Conservation (phyloP, 2,888 invertebrate genomes). For the Epirrhoe tristata region DNA sequence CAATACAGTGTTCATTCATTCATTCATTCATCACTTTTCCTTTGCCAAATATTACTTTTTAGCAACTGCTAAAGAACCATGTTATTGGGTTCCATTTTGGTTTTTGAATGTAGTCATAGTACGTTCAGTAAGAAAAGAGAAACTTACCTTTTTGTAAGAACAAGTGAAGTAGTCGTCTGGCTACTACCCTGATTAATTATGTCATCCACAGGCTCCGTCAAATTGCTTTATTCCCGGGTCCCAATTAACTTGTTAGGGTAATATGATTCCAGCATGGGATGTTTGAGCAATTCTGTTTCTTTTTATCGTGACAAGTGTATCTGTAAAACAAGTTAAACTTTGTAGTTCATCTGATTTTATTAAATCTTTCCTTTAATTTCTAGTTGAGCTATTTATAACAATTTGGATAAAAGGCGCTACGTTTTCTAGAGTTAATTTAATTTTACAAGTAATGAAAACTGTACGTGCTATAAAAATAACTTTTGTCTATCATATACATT, state of each 20-base stretch:
- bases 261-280: constrained; percentile 9
- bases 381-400: too few species aligned
- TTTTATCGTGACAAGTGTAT: neutral
- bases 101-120: neutral
- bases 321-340: neutral
- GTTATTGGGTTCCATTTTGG: neutral
- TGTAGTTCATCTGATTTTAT: neutral
- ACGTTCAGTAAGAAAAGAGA: constrained; percentile 7
- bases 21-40: too few species aligned
- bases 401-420: too few species aligned
- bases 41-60: too few species aligned
- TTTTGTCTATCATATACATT: too few species aligned
- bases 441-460: too few species aligned
- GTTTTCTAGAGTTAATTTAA: too few species aligned
- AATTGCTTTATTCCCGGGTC: constrained; percentile 19
- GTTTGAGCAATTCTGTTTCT: neutral
- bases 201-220: constrained; percentile 23
- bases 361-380: too few species aligned
- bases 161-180: constrained; percentile 10
- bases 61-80: too few species aligned
- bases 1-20: too few species aligned
- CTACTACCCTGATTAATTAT: constrained; percentile 30
- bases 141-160: constrained; percentile 14
- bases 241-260: constrained; percentile 25
- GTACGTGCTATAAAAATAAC: too few species aligned